A percentile compares a stretch with the other conserved stretches of the same genome.
These are phyloP conservation scores for Eptatretus atami DNA, from an alignment of 2,797 vertebrate species.

Conservation along the genomic window DNA sequence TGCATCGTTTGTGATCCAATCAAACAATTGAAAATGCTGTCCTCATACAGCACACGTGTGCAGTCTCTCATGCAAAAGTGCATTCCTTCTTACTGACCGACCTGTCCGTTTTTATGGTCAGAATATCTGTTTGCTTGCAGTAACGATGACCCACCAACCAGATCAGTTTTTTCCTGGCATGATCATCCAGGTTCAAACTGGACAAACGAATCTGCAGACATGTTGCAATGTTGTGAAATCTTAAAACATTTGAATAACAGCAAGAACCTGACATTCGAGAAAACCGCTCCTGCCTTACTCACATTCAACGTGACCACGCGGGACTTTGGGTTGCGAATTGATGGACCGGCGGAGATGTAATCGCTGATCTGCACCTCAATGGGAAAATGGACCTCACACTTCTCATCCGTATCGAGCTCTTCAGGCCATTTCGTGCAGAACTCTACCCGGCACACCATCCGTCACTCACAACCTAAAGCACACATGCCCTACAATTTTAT, in stretches of 20 bases:
- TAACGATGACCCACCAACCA: constrained; percentile 46
- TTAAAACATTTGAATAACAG: no score
- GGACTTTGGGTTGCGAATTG: constrained; percentile 42
- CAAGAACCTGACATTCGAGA: no score
- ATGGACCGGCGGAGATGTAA: constrained; percentile 35
- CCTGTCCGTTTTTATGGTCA: constrained; percentile 53
- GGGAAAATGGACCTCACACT: constrained; percentile 41
- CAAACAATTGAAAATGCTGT: no score
- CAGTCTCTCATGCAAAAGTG: no score
- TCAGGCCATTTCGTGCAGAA: constrained; percentile 81
- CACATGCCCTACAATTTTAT: no score
- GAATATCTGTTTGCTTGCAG: constrained; percentile 25
- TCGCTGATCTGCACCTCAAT: constrained; percentile 33
- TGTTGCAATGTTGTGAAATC: neutral
- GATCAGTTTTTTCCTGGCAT: constrained; percentile 54
- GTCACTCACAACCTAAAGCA: no score
- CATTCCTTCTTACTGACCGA: constrained; percentile 11
- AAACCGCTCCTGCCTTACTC: constrained; percentile 12
- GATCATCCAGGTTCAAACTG: constrained; percentile 53
- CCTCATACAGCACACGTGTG: no score
- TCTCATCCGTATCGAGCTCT: constrained; percentile 30
- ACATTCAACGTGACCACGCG: constrained; percentile 39
- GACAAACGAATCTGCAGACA: constrained; percentile 45
- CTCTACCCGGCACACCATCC: constrained; percentile 15
- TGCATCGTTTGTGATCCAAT: no score